phyloP scores from a whole-genome alignment of 2,797 vertebrate genomes.

The Rhabdophis nuchalis region DNA sequence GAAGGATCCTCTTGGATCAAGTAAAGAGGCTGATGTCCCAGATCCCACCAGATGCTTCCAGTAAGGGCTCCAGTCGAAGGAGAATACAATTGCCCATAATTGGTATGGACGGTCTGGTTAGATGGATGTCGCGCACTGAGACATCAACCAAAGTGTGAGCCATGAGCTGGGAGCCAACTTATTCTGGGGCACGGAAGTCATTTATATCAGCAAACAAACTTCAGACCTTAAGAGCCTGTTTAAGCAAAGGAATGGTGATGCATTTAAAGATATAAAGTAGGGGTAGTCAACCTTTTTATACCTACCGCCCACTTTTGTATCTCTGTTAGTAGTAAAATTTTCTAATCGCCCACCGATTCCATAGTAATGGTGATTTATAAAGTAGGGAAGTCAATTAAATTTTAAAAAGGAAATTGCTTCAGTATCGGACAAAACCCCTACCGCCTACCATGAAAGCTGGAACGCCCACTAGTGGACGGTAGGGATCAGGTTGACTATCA shows the following conservation, averaged over 20 bases:
- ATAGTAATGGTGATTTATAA: too few species aligned
- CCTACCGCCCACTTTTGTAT: too few species aligned
- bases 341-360: too few species aligned
- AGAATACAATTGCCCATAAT: not conserved
- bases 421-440: too few species aligned
- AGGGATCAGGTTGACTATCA: too few species aligned
- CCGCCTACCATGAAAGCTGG: too few species aligned
- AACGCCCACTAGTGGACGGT: too few species aligned
- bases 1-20: not conserved
- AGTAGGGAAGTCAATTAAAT: too few species aligned
- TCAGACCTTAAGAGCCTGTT: not conserved
- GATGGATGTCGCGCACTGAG: not conserved
- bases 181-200: not conserved
- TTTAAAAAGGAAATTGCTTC: too few species aligned
- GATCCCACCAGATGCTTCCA: not conserved
- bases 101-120: not conserved
- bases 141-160: not conserved
- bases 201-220: not conserved
- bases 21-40: not conserved
- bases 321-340: too few species aligned
- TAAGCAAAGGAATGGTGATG: not conserved
- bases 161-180: not conserved
- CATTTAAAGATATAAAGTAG: not conserved
- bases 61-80: not conserved
- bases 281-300: too few species aligned